Conservation (phyloP, 2,113 vertebrate species). For the Gambusia affinis region DNA sequence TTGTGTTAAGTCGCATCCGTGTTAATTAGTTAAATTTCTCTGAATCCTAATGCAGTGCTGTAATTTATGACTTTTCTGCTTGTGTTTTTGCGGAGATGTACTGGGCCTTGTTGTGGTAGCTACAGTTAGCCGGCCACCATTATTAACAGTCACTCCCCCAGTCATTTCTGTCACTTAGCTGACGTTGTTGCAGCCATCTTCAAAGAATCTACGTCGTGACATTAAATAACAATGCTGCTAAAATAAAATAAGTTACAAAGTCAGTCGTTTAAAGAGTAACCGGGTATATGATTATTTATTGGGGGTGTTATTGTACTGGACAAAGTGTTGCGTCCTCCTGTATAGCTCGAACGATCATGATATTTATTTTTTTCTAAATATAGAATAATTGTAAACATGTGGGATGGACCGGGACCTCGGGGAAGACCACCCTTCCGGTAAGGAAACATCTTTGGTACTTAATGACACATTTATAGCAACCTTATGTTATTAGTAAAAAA, state of each 20-base stretch:
- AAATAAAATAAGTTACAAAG: not conserved
- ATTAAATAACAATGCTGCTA: not conserved
- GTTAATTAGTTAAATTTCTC: fast-evolving
- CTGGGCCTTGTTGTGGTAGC: constrained; percentile 40
- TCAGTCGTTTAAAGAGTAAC: not conserved
- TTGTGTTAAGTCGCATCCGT: not conserved
- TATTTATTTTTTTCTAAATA: constrained; percentile 15
- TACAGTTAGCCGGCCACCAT: constrained; percentile 15
- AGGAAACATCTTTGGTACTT: constrained; percentile 45
- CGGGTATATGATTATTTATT: not conserved
- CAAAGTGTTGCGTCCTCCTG: too few species aligned
- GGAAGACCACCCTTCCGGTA: constrained; percentile 91
- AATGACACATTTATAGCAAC: not conserved
- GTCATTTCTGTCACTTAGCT: not conserved
- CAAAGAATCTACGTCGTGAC: not conserved
- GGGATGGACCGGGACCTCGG: constrained; percentile 91
- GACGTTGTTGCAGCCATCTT: not conserved
- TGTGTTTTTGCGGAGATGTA: not conserved
- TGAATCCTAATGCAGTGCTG: too few species aligned
- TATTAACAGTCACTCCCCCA: not conserved
- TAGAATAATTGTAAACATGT: constrained; percentile 81
- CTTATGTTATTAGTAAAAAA: not conserved
- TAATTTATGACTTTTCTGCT: not conserved
- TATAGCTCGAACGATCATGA: not conserved
- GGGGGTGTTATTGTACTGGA: too few species aligned